These are phyloP conservation scores for Dascillus cervinus DNA, from an alignment of 2,888 invertebrate species.

Conservation along the genomic window DNA sequence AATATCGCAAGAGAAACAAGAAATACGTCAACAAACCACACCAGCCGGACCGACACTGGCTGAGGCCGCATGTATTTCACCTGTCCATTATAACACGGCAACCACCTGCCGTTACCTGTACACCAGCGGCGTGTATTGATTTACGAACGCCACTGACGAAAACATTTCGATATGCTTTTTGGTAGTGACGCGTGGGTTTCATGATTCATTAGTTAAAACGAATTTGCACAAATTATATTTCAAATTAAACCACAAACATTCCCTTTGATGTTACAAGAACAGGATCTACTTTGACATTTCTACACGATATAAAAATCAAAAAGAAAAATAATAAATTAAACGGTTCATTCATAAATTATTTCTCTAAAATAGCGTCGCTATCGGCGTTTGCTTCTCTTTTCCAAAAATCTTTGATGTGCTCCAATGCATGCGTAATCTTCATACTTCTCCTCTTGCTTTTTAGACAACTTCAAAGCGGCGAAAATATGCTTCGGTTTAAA, in stretches of 20 bases:
- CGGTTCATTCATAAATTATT: too few relatives aligned
- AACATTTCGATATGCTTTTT: neutral
- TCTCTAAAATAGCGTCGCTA: too few relatives aligned
- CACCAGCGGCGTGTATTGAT: slow-evolving; percentile 12
- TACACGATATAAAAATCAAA: too few relatives aligned
- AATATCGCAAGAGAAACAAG: too few relatives aligned
- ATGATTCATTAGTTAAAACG: neutral
- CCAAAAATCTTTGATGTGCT: slow-evolving; percentile 33
- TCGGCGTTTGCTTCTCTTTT: slow-evolving; percentile 9
- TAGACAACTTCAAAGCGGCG: slow-evolving; percentile 61
- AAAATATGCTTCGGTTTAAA: slow-evolving; percentile 70
- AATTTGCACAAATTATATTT: neutral
- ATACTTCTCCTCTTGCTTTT: slow-evolving; percentile 42
- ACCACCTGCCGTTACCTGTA: slow-evolving; percentile 30
- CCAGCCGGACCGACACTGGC: slow-evolving; percentile 21
- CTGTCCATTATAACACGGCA: slow-evolving; percentile 27
- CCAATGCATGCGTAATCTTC: slow-evolving; percentile 37
- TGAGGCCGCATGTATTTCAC: slow-evolving; percentile 23
- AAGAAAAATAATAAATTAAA: too few relatives aligned
- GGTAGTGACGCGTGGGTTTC: neutral
- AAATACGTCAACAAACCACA: slow-evolving; percentile 12
- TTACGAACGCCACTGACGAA: neutral
- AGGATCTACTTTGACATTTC: neutral
- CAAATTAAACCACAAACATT: too few relatives aligned
- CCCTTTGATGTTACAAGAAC: neutral